Percentiles rank a stretch among this genome's conserved stretches.
These are phyloP conservation scores for Brienomyrus longianalis DNA, from an alignment of 2,113 vertebrate species.

Conservation along the genomic window DNA sequence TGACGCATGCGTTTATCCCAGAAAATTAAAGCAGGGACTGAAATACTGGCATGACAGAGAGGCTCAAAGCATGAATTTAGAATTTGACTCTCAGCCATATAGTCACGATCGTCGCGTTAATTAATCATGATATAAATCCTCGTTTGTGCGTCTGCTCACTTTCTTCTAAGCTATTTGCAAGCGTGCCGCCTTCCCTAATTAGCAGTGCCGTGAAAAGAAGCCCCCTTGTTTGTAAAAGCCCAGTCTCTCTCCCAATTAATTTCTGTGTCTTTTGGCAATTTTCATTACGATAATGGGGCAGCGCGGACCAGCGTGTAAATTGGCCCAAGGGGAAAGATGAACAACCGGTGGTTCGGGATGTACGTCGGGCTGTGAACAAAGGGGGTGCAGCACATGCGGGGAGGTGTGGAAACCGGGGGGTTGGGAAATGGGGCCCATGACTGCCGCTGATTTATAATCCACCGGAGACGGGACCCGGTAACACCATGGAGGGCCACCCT, in stretches of 20 bases:
- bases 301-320: conserved; percentile 42
- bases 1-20: not conserved
- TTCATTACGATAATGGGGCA: conserved; percentile 58
- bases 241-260: conserved; percentile 35
- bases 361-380: conserved; percentile 6
- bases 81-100: not conserved
- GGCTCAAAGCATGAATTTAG: not conserved
- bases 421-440: not conserved
- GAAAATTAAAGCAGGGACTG: not conserved
- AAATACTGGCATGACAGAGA: not conserved
- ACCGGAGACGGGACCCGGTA: not conserved
- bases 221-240: not conserved
- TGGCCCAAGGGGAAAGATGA: conserved; percentile 45
- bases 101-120: not conserved
- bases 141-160: not conserved
- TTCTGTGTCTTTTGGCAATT: conserved; percentile 49
- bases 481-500: not conserved
- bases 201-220: conserved; percentile 49
- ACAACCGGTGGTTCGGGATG: conserved; percentile 31
- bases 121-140: not conserved
- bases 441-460: conserved; percentile 1
- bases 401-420: not conserved
- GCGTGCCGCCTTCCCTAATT: conserved; percentile 47
- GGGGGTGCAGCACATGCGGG: not conserved
- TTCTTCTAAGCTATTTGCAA: conserved; percentile 2